Conservation (phyloP, 1,140 invertebrate species). For the Nomia melanderi region DNA sequence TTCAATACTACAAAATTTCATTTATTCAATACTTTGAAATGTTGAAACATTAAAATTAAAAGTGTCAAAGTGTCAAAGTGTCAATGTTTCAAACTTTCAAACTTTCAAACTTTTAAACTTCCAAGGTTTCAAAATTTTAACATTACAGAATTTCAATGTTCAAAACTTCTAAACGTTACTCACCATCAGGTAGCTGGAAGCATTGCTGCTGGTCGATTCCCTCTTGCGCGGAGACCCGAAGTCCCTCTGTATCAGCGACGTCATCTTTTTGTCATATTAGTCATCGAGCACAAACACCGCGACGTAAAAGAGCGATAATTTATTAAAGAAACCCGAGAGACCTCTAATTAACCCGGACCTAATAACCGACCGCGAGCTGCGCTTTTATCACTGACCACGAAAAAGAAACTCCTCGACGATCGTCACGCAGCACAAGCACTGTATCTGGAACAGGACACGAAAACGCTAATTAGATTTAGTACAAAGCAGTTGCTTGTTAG, state of each 20-base stretch:
- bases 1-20: no score
- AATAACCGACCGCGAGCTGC: background rate
- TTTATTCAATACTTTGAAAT: no score
- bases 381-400: background rate
- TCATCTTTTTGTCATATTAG: conserved; percentile 74
- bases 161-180: no score
- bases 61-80: no score
- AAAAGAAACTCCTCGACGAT: background rate
- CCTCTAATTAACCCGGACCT: conserved; percentile 12
- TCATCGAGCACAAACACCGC: conserved; percentile 37
- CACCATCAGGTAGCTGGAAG: conserved; percentile 76
- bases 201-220: conserved; percentile 75
- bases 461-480: background rate
- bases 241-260: conserved; percentile 74
- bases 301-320: conserved; percentile 12
- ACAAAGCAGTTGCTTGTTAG: no score
- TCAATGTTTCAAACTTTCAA: no score
- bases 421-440: conserved; percentile 10
- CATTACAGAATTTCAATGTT: no score
- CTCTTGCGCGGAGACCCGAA: conserved; percentile 70
- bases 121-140: no score
- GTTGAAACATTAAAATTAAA: no score
- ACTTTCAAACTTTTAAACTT: no score
- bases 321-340: background rate
- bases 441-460: conserved; percentile 41